Evolutionary conservation across 2,113 vertebrate genomes (phyloP).

Genomic region (Oryzias celebensis): DNA sequence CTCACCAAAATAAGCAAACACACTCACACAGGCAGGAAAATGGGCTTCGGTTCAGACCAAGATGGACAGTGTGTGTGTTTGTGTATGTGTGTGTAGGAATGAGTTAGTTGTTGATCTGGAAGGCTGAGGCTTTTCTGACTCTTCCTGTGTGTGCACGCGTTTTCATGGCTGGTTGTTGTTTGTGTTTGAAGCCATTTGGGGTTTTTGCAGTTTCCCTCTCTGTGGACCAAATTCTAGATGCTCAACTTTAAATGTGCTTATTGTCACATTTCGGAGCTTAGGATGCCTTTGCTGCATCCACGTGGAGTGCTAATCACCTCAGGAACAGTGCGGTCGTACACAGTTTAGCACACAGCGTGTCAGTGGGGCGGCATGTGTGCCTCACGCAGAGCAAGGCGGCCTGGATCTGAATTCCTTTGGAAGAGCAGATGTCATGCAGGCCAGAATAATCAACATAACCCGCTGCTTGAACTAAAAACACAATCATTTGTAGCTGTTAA

Average conservation of each 20-base stretch:
- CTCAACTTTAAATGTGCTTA: not conserved
- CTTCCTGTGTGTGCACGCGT: not conserved
- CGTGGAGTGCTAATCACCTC: no score
- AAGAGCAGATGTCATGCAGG: no score
- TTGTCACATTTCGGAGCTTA: not conserved
- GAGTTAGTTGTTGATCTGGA: not conserved
- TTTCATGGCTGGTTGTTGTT: not conserved
- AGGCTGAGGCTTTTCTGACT: not conserved
- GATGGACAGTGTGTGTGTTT: slow-evolving; percentile 5
- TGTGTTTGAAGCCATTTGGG: not conserved
- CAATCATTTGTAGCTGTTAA: no score
- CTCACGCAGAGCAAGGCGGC: not conserved
- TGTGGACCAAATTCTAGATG: not conserved
- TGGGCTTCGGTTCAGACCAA: slow-evolving; percentile 9
- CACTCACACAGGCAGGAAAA: slow-evolving; percentile 11
- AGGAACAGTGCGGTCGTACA: not conserved
- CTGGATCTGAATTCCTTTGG: not conserved
- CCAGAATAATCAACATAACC: no score
- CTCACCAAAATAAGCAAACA: slow-evolving; percentile 34
- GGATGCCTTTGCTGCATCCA: no score
- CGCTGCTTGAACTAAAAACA: no score
- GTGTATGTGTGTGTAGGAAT: slow-evolving; percentile 3
- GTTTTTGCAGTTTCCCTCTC: slow-evolving; percentile 2
- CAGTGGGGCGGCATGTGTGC: not conserved
- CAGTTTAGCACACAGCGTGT: not conserved